Percentiles rank a stretch among this genome's conserved stretches.
Evolutionary conservation across 2,113 vertebrate genomes (phyloP).

Genomic region (Callopanchax toddi): DNA sequence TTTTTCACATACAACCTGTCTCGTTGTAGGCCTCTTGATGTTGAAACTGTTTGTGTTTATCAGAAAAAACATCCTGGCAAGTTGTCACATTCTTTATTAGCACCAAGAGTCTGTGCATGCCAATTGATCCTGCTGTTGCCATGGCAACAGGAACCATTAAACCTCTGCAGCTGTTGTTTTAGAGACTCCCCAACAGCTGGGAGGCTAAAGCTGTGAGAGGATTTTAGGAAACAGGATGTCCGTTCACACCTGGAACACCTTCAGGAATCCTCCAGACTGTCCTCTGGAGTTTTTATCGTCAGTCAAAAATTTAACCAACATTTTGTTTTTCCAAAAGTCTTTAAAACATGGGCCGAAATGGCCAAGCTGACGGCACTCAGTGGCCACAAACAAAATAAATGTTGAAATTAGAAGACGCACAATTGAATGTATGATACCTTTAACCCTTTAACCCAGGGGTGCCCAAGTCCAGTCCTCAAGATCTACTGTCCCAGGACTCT

Average conservation of each 20-base stretch:
- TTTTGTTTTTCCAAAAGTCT: too few species aligned
- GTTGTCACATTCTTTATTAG: slow-evolving; percentile 81
- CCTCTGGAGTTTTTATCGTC: slow-evolving; percentile 66
- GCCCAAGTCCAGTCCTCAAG: too few species aligned
- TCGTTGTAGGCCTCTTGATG: slow-evolving; percentile 12
- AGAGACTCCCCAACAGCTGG: slow-evolving; percentile 84
- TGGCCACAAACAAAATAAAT: too few species aligned
- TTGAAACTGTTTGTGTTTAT: slow-evolving; percentile 66
- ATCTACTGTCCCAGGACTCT: too few species aligned
- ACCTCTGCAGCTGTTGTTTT: slow-evolving; percentile 83
- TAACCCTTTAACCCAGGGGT: too few species aligned
- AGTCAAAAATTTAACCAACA: too few species aligned
- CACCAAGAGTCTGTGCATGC: slow-evolving; percentile 72
- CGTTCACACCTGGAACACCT: slow-evolving; percentile 71
- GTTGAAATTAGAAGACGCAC: too few species aligned
- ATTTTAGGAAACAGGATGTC: slow-evolving; percentile 78
- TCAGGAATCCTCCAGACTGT: slow-evolving; percentile 54
- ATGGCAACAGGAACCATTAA: slow-evolving; percentile 82
- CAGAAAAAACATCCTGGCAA: slow-evolving; percentile 76
- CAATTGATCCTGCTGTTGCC: slow-evolving; percentile 81
- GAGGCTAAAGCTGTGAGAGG: slow-evolving; percentile 76
- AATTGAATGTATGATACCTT: too few species aligned
- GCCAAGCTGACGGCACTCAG: too few species aligned
- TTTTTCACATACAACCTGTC: background rate
- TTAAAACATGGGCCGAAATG: too few species aligned